These are phyloP conservation scores for Etheostoma perlongum DNA, from an alignment of 2,797 vertebrate genomes.

Conservation along the genomic window DNA sequence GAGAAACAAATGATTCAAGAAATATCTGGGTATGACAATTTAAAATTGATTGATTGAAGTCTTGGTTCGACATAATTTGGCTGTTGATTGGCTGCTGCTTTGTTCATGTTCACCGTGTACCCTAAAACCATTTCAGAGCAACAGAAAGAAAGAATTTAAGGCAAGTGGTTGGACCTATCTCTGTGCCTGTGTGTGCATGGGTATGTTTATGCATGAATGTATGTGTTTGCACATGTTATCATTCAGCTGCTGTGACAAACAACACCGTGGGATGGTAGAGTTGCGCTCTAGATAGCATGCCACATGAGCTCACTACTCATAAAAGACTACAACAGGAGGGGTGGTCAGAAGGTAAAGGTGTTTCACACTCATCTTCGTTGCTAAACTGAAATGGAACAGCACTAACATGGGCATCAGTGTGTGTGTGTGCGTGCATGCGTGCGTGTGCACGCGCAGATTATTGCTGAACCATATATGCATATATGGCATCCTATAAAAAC, in stretches of 20 bases:
- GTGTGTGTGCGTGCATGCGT: neutral
- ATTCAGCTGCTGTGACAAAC: constrained; percentile 47
- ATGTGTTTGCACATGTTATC: constrained; percentile 29
- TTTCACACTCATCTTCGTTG: constrained; percentile 51
- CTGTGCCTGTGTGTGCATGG: constrained; percentile 6
- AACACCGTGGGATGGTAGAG: constrained; percentile 41
- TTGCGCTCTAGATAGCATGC: constrained; percentile 54
- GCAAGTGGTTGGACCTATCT: neutral
- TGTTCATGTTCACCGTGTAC: neutral
- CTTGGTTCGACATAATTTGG: constrained; percentile 18
- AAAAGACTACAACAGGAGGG: constrained; percentile 30
- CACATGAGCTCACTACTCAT: constrained; percentile 49
- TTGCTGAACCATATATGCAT: constrained; percentile 4
- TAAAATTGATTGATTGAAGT: constrained; percentile 6
- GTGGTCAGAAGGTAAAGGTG: constrained; percentile 37
- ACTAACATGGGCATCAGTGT: constrained; percentile 2
- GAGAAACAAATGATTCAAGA: constrained; percentile 36
- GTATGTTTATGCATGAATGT: constrained; percentile 10
- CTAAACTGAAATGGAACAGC: constrained; percentile 36
- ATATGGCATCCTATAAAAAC: constrained; percentile 21
- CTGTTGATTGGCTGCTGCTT: constrained; percentile 25
- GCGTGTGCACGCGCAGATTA: neutral
- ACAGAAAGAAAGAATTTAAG: constrained; percentile 14
- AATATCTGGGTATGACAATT: constrained; percentile 10
- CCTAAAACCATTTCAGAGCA: constrained; percentile 6